Percentiles rank a stretch among this genome's conserved stretches.
Evolutionary conservation across 2,888 invertebrate species (phyloP).

Genomic region (Lutraria lutraria): DNA sequence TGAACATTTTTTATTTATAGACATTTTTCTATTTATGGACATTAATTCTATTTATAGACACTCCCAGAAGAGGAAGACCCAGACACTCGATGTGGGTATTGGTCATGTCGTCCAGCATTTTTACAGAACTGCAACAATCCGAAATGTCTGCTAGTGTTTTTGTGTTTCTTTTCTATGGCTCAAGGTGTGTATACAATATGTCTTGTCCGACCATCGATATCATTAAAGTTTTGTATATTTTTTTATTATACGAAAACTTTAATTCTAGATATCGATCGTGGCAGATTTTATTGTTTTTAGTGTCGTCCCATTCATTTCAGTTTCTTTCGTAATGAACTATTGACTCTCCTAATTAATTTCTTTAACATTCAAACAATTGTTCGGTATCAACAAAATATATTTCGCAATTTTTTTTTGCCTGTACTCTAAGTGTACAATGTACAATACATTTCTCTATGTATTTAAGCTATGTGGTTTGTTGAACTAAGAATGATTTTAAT

Average conservation of each 20-base stretch:
- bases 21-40: background rate
- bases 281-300: background rate
- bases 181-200: constrained; percentile 74
- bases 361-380: background rate
- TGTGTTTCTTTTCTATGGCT: constrained; percentile 78
- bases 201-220: background rate
- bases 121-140: constrained; percentile 81
- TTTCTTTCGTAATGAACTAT: background rate
- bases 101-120: constrained; percentile 74
- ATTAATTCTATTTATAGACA: background rate
- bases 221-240: background rate
- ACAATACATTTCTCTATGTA: no score
- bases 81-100: constrained; percentile 77
- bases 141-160: constrained; percentile 77
- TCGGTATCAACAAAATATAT: no score
- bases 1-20: background rate
- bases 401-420: no score
- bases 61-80: constrained; percentile 43
- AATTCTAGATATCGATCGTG: no score
- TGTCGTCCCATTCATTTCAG: background rate
- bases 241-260: background rate
- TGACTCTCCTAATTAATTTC: background rate
- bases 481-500: no score
- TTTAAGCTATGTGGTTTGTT: no score
- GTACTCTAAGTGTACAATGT: no score